Evolutionary conservation across 2,113 vertebrate species (phyloP).

Genomic region (Spermophilus dauricus): DNA sequence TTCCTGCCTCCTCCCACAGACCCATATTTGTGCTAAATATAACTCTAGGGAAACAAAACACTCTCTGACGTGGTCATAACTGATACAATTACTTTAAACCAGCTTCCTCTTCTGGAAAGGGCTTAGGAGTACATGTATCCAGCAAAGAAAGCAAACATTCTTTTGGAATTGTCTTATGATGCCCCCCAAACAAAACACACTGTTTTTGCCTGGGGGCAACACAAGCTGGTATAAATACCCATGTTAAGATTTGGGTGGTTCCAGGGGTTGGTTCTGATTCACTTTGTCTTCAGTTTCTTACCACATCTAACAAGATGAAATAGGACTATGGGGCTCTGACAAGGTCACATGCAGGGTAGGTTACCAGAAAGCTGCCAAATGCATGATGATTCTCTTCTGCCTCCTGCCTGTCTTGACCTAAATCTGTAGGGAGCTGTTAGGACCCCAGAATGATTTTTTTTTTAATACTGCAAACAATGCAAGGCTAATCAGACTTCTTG

Average conservation of each 20-base stretch:
- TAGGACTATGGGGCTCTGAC: background rate
- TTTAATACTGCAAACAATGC: background rate
- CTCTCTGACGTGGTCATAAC: background rate
- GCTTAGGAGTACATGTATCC: background rate
- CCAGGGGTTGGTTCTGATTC: background rate
- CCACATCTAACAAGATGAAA: background rate
- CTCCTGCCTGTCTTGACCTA: background rate
- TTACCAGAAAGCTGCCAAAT: background rate
- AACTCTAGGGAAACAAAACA: constrained; percentile 56
- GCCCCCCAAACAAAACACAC: background rate
- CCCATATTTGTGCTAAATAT: constrained; percentile 43
- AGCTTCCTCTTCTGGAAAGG: constrained; percentile 44
- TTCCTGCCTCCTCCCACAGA: constrained; percentile 44
- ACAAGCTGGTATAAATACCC: background rate
- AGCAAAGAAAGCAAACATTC: constrained; percentile 9
- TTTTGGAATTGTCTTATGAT: background rate
- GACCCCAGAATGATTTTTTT: background rate
- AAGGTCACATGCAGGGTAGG: background rate
- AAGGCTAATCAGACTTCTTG: background rate
- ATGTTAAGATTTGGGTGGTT: fast-evolving
- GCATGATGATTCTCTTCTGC: background rate
- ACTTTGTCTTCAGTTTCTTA: constrained; percentile 1
- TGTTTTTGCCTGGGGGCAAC: background rate
- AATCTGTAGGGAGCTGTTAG: too few relatives aligned
- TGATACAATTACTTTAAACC: constrained; percentile 48